A percentile compares a stretch with the other conserved stretches of the same genome.
Conservation (phyloP, 2,797 vertebrate species). For the Cheirogaleus major region DNA sequence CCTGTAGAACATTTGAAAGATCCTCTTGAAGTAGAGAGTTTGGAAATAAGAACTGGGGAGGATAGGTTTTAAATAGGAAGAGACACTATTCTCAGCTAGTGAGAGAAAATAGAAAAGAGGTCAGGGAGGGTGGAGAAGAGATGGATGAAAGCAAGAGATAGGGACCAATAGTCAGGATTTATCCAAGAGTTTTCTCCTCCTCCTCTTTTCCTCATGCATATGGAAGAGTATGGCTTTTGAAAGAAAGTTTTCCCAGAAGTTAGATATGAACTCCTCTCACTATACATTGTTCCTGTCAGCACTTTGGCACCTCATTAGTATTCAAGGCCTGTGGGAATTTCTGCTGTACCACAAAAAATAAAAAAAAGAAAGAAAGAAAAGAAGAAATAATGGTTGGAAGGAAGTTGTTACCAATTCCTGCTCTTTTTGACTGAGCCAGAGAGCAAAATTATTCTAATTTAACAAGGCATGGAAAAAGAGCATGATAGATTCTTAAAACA, state of each 20-base stretch:
- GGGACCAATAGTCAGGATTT: neutral
- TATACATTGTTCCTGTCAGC: neutral
- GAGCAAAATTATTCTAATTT: conserved; percentile 55
- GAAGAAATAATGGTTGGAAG: neutral
- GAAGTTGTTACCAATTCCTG: neutral
- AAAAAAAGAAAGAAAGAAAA: neutral
- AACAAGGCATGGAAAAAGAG: neutral
- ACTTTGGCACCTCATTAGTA: conserved; percentile 14
- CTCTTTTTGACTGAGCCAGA: neutral
- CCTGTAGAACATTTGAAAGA: neutral
- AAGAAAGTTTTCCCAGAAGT: conserved; percentile 39
- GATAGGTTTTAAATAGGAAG: neutral
- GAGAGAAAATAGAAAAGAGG: neutral
- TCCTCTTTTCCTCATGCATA: neutral
- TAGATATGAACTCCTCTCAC: neutral
- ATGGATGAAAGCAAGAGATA: neutral
- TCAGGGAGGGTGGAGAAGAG: neutral
- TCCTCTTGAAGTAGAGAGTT: neutral
- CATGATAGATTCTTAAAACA: neutral
- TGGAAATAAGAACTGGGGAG: neutral
- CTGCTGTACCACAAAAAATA: neutral
- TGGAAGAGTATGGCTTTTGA: neutral
- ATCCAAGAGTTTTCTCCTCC: neutral
- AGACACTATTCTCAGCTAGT: neutral
- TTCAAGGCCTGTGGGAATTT: conserved; percentile 25